Evolutionary conservation across 2,113 vertebrate species (phyloP), one percentile per base, ranked within the genome.

Genomic region (Gnathochromis pfefferi): DNA sequence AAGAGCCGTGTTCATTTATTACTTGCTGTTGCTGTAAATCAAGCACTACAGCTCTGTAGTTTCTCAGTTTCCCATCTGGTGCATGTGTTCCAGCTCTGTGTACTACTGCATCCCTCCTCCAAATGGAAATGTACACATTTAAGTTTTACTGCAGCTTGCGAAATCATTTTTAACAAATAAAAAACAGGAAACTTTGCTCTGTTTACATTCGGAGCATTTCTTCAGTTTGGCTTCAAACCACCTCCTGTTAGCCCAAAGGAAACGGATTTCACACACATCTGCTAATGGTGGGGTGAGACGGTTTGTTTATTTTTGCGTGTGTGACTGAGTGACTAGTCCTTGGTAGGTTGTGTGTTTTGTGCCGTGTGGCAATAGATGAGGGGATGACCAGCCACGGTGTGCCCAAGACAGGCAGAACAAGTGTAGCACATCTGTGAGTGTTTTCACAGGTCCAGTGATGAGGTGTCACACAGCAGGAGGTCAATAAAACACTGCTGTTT

Each of bases 1-100:
- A 79, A 87, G 83, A 87, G 88, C 83, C 81, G 12, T 92, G 87
- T 91, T 93, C 87, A 93, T 94, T 94, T 95, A 93, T 92, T 93
- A 88, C 88, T 89, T 92, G 68, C 87, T 85, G 90, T 88, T 88
- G 14, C 55, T 58, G 75, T 95, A 94, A 94, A 96, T 93, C 93
- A 95, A 80, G 81, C 82, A 33, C 83, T 79, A 38, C 85, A 10
- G 68, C 81, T 85, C 82, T 89, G 60, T 65, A 85, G 68, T 87
- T 85, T 90, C 88, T 90, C 88, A 83, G 78, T 89, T 94, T 93
- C 93, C 90, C 93, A 94, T 94, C 85, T 87, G 93, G 60, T 83
- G 23, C 19, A n/a, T 73, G 88, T 53, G 87, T 92, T 93, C 93
- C 47, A 87, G 87, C 51, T 85, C 33, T 26, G 65, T n/a, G 55